Evolutionary conservation across 2,113 vertebrate species (phyloP), one percentile per base, ranked within the genome.

Genomic region (Sphyrna mokarran): DNA sequence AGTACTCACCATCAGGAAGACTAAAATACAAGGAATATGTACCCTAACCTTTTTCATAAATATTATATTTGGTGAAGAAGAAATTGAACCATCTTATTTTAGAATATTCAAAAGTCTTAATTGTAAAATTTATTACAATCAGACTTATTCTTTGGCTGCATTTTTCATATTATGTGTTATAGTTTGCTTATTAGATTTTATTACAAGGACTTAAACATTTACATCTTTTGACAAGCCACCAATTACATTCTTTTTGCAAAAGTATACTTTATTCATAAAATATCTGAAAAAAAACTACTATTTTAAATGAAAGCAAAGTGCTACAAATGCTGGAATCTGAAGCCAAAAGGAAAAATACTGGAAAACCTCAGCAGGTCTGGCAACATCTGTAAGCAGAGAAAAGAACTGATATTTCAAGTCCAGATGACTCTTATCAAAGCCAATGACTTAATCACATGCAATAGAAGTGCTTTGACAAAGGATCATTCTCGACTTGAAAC

Each of bases 11-110:
- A 72, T 48, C 37, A 95, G 11, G 40, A 72, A 76, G 94, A 95
- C 40, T 72, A 70, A 95, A 20, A 95, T 43, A 72, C 69, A 23
- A 95, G 14, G 26, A 72, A 37, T 95, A 95, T 72, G 72, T 72
- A 43, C 72, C 37, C 68, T 72, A 70, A 95, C 72, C 11, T 29
- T 69, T 76, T 76, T 95, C 68, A 95, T 70, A 94, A 94, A 70
- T 23, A 95, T 33, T 0, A 72, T 14, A 95, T 5, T 48, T 29
- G 43, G 20, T 94, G 20, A 37, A 72, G 23, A 29, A 70, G 37
- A 48, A 95, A 72, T 40, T 70, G 69, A 95, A 2, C 14, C 33
- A 72, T 33, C 13, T 33, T 72, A 48, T 43, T 66, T 93, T 95
- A 66, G 18, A 66, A 90, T 90, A 54, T 61, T 61, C 16, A 95